Evolutionary conservation across 2,888 invertebrate genomes (phyloP), one percentile per base, ranked within the genome.

Genomic region (Glomeris marginata): DNA sequence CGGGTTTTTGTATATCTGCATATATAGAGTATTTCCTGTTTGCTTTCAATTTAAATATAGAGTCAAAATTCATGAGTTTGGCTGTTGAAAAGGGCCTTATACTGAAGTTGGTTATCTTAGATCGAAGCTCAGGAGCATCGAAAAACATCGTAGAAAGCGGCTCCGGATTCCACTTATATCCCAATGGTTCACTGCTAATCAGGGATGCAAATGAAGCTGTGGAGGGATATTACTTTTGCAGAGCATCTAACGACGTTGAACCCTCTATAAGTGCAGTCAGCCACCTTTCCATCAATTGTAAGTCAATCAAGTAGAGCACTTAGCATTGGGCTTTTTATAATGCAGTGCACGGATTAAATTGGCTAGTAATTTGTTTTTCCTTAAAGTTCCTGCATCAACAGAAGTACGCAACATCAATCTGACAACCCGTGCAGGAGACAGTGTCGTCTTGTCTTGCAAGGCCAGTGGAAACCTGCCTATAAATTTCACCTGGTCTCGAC

Each of bases 391-490:
- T 36, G 51, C 53, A n/a, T 51, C 44, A 45, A 41, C 51, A 33
- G 28, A 40, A 28, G 38, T 36, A 13, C 37, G 52, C 35, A 41
- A 44, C 22, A 43, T 38, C n/a, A 49, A 51, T 22, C 16, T 53
- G 15, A 51, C 47, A 6, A 43, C 45, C 2, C 46, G 42, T 41
- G 48, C 47, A 11, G 42, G 38, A 15, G 45, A 51, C n/a, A 37
- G 46, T n/a, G 45, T 51, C 20, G 22, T 28, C 20, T 33, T 53
- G 18, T 43, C 41, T 13, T 53, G 53, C 43, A 52, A 53, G 45
- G 53, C 53, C 11, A 36, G 15, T 13, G 53, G 53, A 38, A 51
- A 53, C 38, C 48, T 51, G 16, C 53, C 53, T 4, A 51, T 53
- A 43, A 53, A 43, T 45, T 53, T 53, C 22, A 48, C 51, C 4